phyloP scores from a whole-genome alignment of 2,113 vertebrate genomes.

The Ciconia boyciana region DNA sequence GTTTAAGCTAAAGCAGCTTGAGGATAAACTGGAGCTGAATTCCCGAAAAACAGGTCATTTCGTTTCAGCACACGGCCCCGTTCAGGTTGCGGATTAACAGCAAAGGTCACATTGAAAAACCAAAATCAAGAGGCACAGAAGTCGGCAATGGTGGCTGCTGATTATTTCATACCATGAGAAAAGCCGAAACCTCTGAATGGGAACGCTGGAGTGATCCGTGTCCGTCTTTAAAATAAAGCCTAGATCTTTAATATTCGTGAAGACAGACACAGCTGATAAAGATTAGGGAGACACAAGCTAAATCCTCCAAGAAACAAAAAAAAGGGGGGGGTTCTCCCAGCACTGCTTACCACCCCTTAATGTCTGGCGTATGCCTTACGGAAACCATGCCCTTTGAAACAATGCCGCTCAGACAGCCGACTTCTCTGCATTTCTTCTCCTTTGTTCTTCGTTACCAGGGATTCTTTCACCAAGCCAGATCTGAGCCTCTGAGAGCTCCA shows the following conservation, averaged over 20 bases:
- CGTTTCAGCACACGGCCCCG: not conserved
- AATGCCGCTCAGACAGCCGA: not conserved
- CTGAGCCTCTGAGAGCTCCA: not conserved
- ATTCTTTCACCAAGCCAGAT: not conserved
- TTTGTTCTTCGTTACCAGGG: constrained; percentile 5
- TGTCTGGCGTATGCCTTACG: not conserved
- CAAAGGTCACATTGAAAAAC: constrained; percentile 51
- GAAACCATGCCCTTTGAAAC: not conserved
- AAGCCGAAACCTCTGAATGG: not conserved
- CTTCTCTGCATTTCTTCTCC: not conserved
- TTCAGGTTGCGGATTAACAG: constrained; percentile 25
- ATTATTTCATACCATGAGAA: not conserved
- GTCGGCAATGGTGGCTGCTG: not conserved
- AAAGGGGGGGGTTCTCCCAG: not conserved
- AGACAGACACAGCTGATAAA: not conserved
- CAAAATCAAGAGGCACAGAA: not conserved
- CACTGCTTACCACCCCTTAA: not conserved
- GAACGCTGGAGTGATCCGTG: not conserved
- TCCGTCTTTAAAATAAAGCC: not conserved
- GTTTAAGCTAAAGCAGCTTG: constrained; percentile 40
- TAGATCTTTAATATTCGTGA: not conserved
- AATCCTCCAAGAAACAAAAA: not conserved
- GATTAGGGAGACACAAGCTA: constrained; percentile 4
- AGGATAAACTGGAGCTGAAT: constrained; percentile 39
- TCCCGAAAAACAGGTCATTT: constrained; percentile 33